Conservation (phyloP, 2,113 vertebrate species). For the Xenotilapia longispinis region DNA sequence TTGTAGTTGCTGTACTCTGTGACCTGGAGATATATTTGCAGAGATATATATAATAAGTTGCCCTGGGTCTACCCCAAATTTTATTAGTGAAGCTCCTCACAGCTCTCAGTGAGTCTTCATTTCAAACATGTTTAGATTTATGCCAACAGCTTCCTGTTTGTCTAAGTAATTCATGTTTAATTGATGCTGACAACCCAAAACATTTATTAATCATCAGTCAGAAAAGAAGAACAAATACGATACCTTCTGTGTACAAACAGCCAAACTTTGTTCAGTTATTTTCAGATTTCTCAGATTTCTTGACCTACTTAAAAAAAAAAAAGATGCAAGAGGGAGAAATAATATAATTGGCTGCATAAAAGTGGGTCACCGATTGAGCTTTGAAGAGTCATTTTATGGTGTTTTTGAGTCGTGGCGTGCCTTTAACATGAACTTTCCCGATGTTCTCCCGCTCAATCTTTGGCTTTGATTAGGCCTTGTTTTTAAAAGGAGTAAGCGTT, state of each 20-base stretch:
- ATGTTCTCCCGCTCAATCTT: background rate
- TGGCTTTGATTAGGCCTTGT: slow-evolving; percentile 28
- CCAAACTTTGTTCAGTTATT: slow-evolving; percentile 22
- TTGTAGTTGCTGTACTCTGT: background rate
- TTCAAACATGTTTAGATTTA: background rate
- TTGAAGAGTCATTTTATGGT: slow-evolving; percentile 51
- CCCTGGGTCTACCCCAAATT: background rate
- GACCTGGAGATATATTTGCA: background rate
- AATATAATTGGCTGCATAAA: slow-evolving; percentile 48
- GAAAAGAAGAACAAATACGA: background rate
- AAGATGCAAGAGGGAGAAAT: slow-evolving; percentile 35
- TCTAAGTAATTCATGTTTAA: background rate
- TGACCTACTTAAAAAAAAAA: slow-evolving; percentile 56
- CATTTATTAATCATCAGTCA: slow-evolving; percentile 33
- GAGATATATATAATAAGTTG: background rate
- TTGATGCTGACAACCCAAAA: background rate
- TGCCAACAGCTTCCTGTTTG: background rate
- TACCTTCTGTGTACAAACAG: background rate
- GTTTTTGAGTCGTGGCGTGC: slow-evolving; percentile 32
- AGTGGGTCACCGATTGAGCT: slow-evolving; percentile 54
- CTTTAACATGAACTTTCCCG: slow-evolving; percentile 15
- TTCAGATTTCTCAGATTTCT: slow-evolving; percentile 24
- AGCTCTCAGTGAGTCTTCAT: background rate
- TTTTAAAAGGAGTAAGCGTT: slow-evolving; percentile 2
- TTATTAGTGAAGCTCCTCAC: background rate